These are phyloP conservation scores for Acrocephalus kingi DNA, from an alignment of 2,113 vertebrate species.

Conservation along the genomic window DNA sequence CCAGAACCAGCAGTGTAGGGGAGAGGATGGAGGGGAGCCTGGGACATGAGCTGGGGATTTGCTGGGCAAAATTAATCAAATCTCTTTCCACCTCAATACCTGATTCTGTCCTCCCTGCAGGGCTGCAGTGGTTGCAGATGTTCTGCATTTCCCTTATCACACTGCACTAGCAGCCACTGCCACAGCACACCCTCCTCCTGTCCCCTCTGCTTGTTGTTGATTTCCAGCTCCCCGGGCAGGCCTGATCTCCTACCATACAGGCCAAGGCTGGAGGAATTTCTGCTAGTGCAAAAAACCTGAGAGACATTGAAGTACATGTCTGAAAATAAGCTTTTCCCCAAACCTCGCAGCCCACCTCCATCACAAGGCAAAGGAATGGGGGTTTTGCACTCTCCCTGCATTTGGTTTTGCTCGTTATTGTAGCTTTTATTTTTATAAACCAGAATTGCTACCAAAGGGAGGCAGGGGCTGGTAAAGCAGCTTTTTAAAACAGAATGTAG, in stretches of 20 bases:
- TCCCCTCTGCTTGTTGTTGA: background rate
- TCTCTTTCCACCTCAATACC: background rate
- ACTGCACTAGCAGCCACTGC: background rate
- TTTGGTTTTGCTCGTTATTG: background rate
- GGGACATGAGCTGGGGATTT: background rate
- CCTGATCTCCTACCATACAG: background rate
- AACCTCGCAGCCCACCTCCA: accelerated
- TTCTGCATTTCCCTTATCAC: background rate
- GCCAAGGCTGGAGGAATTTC: background rate
- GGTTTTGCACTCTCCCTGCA: background rate
- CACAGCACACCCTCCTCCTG: background rate
- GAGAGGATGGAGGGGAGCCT: background rate
- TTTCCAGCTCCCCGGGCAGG: background rate
- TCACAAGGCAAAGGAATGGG: background rate
- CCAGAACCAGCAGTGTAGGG: background rate
- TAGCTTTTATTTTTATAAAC: background rate
- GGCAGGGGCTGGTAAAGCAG: background rate
- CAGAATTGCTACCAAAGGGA: background rate
- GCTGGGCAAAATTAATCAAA: background rate
- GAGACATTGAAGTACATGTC: background rate
- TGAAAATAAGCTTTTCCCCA: background rate
- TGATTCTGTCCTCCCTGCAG: background rate
- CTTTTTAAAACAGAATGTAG: background rate
- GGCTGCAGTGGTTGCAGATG: background rate
- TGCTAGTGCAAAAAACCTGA: background rate